Percentiles rank a stretch among this genome's conserved stretches.
Conservation (phyloP, 2,113 vertebrate genomes). For the Rhineura floridana region DNA sequence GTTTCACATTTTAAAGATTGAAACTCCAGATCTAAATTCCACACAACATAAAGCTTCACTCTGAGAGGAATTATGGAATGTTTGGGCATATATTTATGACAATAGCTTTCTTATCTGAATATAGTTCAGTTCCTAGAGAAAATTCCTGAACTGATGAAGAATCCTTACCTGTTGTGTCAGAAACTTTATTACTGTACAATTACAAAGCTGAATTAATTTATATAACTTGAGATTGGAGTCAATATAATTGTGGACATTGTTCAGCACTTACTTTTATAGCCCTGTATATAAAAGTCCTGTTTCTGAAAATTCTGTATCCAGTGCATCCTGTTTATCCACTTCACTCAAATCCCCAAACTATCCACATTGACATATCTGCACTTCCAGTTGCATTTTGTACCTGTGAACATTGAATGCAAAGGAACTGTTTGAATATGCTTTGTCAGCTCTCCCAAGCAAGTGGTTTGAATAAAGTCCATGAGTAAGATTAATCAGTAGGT, state of each 20-base stretch:
- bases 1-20: conserved; percentile 10
- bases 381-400: neutral
- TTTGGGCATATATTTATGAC: conserved; percentile 6
- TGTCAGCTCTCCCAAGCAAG: neutral
- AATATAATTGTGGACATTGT: neutral
- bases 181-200: neutral
- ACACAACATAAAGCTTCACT: neutral
- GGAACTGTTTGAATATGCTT: neutral
- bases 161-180: neutral
- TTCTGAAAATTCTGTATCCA: neutral
- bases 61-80: neutral
- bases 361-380: neutral
- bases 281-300: neutral
- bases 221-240: neutral
- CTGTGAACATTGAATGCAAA: neutral
- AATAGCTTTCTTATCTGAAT: neutral
- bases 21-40: neutral
- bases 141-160: neutral
- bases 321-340: neutral
- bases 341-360: neutral
- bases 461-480: neutral
- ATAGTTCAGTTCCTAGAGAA: conserved; percentile 4
- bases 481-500: neutral
- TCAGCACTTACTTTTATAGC: neutral
- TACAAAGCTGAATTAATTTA: neutral